Evolutionary conservation across 2,797 vertebrate genomes (phyloP).

Genomic region (Gorsachius magnificus): DNA sequence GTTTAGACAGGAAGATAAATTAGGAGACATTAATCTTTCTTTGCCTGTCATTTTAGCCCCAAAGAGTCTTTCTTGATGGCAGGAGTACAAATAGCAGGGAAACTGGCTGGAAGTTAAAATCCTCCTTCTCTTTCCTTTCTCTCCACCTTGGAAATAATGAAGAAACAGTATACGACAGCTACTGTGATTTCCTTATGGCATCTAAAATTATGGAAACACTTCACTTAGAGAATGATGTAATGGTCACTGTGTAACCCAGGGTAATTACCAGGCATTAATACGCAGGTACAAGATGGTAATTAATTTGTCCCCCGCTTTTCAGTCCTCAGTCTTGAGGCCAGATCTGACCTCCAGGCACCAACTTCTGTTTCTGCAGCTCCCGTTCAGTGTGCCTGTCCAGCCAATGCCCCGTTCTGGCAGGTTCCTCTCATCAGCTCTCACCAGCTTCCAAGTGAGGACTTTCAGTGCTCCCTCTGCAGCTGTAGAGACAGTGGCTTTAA

Average conservation of each 20-base stretch:
- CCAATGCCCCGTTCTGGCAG: fast-evolving
- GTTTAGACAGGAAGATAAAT: not conserved
- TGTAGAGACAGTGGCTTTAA: not conserved
- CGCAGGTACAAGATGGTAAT: not conserved
- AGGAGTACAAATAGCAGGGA: not conserved
- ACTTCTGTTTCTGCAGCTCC: not conserved
- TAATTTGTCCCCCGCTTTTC: not conserved
- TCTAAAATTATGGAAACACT: not conserved
- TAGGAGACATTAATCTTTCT: not conserved
- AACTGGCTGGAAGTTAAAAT: not conserved
- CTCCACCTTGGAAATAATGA: not conserved
- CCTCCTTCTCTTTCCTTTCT: not conserved
- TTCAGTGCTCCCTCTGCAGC: not conserved
- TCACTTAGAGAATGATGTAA: not conserved
- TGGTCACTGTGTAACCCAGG: not conserved
- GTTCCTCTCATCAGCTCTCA: not conserved
- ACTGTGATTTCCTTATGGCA: not conserved
- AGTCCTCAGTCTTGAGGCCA: not conserved
- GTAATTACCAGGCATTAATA: not conserved
- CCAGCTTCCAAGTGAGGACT: not conserved
- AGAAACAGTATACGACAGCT: not conserved
- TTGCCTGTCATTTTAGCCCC: not conserved
- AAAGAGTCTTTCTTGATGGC: not conserved
- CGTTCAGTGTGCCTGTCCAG: not conserved
- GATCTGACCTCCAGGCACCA: not conserved